Evolutionary conservation across 2,113 vertebrate species (phyloP), one percentile per base, ranked within the genome.

Genomic region (Neodontobutis hainanensis): DNA sequence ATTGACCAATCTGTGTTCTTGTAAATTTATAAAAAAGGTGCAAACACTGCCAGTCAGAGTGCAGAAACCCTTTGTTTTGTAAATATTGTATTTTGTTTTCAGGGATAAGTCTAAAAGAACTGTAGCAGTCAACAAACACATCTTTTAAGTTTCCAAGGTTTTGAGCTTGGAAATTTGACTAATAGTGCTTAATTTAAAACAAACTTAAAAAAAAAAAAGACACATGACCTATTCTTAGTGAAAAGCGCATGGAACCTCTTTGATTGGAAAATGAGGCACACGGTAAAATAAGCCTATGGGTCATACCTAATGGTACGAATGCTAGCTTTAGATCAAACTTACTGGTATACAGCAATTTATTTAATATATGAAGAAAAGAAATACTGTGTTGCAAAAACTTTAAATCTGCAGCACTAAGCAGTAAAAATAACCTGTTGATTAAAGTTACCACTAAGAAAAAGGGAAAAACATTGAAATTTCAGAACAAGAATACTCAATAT

Each of bases 11-110:
- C 1, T 1, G 36, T 4, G 46, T 40, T 14, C 4, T 35, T 59
- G 53, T 61, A 59, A 16, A 34, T 52, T 56, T 11, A 45, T 10
- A 61, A 6, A 61, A 6, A 16, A 58, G 74, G 53, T 73, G 62
- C 4, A 34, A 63, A 34, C 15, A 44, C 53, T 65, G 72, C 58
- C 0, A 27, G 36, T 34, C 55, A n/a, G 27, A 43, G 19, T 34
- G 44, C 44, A 46, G 8, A 40, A 40, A 2, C 8, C 8, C 1
- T 8, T 6, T 40, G 38, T 4, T 8, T 6, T 40, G 38, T 40
- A 4, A 4, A 2, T 40, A 6, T 40, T 40, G 5, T 40, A 1
- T 40, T 40, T 40, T 40, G 5, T 40, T 40, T 2, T 40, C 8
- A 40, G 8, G 38, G 19, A 27, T 27, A 27, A 27, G 19, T 27